Evolutionary conservation across 2,113 vertebrate genomes (phyloP), one percentile per base, ranked within the genome.

Genomic region (Colius striatus): DNA sequence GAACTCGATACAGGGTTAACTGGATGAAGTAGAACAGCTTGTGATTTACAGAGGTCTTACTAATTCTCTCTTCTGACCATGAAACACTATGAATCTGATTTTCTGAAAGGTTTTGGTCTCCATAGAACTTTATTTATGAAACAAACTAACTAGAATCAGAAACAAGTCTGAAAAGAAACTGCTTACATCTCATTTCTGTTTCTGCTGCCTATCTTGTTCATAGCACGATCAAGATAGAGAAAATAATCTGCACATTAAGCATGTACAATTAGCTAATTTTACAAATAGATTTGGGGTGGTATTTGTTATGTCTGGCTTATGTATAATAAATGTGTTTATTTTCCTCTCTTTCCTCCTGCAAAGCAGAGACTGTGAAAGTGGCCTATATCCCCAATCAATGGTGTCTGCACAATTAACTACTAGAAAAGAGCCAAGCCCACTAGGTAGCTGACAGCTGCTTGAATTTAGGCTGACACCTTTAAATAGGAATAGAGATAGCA

Each of bases 391-490:
- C 66, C 78, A 89, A 55, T 95, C 89, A 94, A 80, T 90, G 90
- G 71, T 83, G 79, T 96, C 75, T 96, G 88, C 82, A 80, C 80
- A 95, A 94, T 75, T 96, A 91, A 70, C 87, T 85, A 47, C 53
- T 71, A 96, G 89, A 48, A 82, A 93, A 93, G 85, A 97, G 84
- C 73, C 79, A 92, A 90, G 66, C 70, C 67, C 92, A 80, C 88
- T 96, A 87, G 77, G 91, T 84, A 84, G 84, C 87, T 87, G 86
- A 93, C 92, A 97, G 81, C 94, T 95, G 85, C 91, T 97, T 96
- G 88, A 91, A 90, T 87, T 94, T 95, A 96, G 83, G 95, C 92
- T 96, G 83, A 87, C 93, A 96, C 92, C 95, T 97, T 92, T 86
- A 96, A 91, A 94, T 88, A 95, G 89, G 85, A 95, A 96, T 85